Percentiles rank a stretch among this genome's conserved stretches.
Evolutionary conservation across 2,888 invertebrate species (phyloP).

Genomic region (Amphimallon solstitiale): DNA sequence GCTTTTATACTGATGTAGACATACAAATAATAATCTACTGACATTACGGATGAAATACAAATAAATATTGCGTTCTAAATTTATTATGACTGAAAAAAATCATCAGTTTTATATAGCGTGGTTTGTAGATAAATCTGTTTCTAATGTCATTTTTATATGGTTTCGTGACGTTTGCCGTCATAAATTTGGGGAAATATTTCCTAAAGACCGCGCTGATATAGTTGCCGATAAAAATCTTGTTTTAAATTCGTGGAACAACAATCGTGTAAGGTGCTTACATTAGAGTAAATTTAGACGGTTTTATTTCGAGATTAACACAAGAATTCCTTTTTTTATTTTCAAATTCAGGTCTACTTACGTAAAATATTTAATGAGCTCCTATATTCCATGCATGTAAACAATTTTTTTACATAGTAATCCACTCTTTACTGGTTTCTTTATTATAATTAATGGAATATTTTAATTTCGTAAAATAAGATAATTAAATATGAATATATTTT

Average conservation of each 20-base stretch:
- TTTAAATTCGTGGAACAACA: conserved; percentile 25
- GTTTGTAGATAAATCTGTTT: conserved; percentile 31
- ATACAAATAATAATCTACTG: conserved; percentile 4
- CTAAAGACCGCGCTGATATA: conserved; percentile 23
- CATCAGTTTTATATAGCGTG: conserved; percentile 20
- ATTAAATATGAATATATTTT: no score
- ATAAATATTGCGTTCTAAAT: conserved; percentile 9
- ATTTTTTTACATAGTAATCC: neutral
- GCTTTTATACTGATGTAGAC: neutral
- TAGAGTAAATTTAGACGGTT: conserved; percentile 18
- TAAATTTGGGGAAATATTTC: conserved; percentile 28
- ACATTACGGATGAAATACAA: conserved; percentile 7
- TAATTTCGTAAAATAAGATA: no score
- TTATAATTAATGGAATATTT: no score
- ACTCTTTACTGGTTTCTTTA: no score
- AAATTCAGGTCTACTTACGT: neutral
- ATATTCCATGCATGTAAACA: neutral
- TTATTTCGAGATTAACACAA: conserved; percentile 11
- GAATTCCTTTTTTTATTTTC: neutral
- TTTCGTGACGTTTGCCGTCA: conserved; percentile 32
- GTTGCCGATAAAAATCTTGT: conserved; percentile 26
- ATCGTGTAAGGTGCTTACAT: conserved; percentile 7
- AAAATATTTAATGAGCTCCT: neutral
- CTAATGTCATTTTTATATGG: conserved; percentile 37
- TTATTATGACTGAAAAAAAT: conserved; percentile 28